Base-by-base conservation (phyloP, 2,888 invertebrate genomes). In the Chrysina gloriosa region DNA sequence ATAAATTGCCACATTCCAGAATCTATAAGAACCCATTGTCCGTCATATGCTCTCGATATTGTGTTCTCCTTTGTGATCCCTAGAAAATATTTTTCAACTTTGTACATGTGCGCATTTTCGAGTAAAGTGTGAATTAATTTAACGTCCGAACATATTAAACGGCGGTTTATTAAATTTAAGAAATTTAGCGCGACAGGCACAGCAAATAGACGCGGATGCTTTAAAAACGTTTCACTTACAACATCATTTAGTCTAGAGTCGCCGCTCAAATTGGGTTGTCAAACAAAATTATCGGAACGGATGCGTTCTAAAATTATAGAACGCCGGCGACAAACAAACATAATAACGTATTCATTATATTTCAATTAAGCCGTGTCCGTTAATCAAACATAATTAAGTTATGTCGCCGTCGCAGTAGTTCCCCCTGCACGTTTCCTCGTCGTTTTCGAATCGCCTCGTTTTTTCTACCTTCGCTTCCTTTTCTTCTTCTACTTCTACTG, bases 361-460 rank as follows among this genome's bases (percentile, higher is more conserved):
- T 58, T 36, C 56, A 56, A 56, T 56, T 56, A 56, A 56, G 56
- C 36, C 9, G 9, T 9, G 36, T 11, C 23, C 25, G 56, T 39
- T 56, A 56, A 56, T 56, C 56, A 36, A 56, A 56, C 56, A 56
- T 56, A 56, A 56, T 56, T 56, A 56, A 56, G 56, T 56, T 56
- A 56, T 56, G 56, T 36, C 9, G 56, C 14, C 36, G 56, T 52
- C 42, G 11, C n/a, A n/a, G n/a, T n/a, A n/a, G n/a, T n/a, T 42
- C 14, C 42, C 42, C 42, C 16, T 42, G 6, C 7, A 6, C 4
- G 50, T 19, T 50, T 50, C 27, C 29, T 50, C 27, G 14, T 50
- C 16, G 50, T 29, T 50, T 50, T 29, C 50, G 50, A 29, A 29
- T 29, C 29, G 27, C 29, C 29, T 27, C 27, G 29, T 16, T 27